Percentiles rank a stretch among this genome's conserved stretches.
Evolutionary conservation across 2,113 vertebrate species (phyloP).

Genomic region (Ageneiosus marmoratus): DNA sequence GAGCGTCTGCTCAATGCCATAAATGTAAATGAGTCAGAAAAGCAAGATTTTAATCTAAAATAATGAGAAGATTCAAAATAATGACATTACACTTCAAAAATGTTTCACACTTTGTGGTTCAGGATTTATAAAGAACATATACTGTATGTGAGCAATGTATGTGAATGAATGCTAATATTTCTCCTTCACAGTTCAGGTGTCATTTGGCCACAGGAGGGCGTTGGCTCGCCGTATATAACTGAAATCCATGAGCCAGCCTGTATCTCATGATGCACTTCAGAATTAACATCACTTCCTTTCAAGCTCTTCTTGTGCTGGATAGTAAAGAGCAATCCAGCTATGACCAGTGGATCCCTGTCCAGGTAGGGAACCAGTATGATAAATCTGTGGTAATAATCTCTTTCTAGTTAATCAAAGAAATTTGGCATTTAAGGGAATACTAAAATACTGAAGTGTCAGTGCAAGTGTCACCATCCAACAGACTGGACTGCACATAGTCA

Average conservation of each 20-base stretch:
- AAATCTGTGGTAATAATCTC: not conserved
- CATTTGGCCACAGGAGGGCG: conserved; percentile 29
- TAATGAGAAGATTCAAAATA: not conserved
- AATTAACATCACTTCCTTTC: not conserved
- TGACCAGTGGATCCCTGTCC: not conserved
- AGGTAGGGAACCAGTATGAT: not conserved
- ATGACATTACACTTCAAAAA: not conserved
- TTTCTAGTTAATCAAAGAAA: no score
- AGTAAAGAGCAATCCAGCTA: not conserved
- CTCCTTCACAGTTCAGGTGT: not conserved
- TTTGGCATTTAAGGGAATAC: no score
- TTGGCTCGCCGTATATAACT: not conserved
- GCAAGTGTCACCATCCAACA: no score
- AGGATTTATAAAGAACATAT: not conserved
- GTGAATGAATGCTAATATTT: not conserved
- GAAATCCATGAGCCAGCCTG: not conserved
- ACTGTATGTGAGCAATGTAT: no score
- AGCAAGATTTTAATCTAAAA: not conserved
- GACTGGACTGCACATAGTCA: not conserved
- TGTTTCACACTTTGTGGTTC: not conserved
- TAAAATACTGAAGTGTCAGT: no score
- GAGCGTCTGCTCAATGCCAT: no score
- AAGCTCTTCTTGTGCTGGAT: not conserved
- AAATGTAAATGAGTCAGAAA: no score
- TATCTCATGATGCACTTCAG: not conserved